These are phyloP conservation scores for Falco columbarius DNA, from an alignment of 2,797 vertebrate species.

Conservation along the genomic window DNA sequence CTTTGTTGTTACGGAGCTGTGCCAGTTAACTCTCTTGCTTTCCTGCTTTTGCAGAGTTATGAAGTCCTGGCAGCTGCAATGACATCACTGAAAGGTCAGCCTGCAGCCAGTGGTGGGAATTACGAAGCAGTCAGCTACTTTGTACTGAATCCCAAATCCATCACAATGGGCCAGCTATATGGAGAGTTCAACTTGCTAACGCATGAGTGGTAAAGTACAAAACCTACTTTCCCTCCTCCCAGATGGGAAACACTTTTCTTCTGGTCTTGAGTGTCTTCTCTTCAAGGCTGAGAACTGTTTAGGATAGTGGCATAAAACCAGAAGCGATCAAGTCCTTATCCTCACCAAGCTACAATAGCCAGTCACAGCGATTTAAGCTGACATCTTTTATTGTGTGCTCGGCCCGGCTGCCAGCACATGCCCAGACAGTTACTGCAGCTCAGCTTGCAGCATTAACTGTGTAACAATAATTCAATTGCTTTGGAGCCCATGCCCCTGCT, in stretches of 20 bases:
- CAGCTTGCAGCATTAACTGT: constrained; percentile 16
- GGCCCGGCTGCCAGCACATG: constrained; percentile 30
- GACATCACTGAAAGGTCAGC: constrained; percentile 86
- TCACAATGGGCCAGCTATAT: constrained; percentile 95
- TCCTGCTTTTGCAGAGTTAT: constrained; percentile 84
- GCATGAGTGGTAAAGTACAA: constrained; percentile 88
- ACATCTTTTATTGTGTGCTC: neutral
- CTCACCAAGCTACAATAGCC: neutral
- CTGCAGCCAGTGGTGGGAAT: constrained; percentile 85
- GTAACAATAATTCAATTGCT: constrained; percentile 45
- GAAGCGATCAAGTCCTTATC: constrained; percentile 29
- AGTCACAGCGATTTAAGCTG: constrained; percentile 46
- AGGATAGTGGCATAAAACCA: constrained; percentile 33
- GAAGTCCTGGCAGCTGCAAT: constrained; percentile 87
- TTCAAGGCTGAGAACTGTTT: neutral
- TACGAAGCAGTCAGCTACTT: constrained; percentile 86
- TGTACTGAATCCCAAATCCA: constrained; percentile 93
- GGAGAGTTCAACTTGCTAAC: constrained; percentile 92
- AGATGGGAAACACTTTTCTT: neutral
- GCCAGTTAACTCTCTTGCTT: neutral
- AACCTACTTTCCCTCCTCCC: neutral
- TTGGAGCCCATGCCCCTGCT: constrained; percentile 24
- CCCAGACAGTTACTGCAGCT: constrained; percentile 56
- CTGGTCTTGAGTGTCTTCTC: neutral
- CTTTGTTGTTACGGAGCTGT: neutral